Evolutionary conservation across 2,113 vertebrate species (phyloP).

Genomic region (Sialia sialis): DNA sequence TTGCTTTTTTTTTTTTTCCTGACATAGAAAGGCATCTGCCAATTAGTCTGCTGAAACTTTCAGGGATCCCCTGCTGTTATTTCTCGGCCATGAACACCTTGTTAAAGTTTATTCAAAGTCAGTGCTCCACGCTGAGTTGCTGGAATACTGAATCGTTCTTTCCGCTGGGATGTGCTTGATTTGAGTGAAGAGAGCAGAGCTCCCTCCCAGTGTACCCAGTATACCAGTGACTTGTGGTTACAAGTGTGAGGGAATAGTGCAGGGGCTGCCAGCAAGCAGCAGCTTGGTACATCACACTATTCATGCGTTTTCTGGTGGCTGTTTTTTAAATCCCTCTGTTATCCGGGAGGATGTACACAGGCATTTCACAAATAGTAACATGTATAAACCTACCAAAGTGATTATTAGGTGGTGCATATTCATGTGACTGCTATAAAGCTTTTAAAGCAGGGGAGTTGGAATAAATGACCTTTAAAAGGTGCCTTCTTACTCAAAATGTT

Average conservation of each 20-base stretch:
- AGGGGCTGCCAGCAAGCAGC: background rate
- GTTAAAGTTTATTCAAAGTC: background rate
- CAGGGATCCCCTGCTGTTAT: background rate
- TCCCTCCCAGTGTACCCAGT: background rate
- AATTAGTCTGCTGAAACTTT: background rate
- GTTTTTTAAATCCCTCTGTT: background rate
- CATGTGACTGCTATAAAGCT: background rate
- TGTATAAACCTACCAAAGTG: background rate
- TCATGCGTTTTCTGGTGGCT: background rate
- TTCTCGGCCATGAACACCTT: background rate
- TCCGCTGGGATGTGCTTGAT: background rate
- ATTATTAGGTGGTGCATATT: background rate
- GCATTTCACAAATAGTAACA: background rate
- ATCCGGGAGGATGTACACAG: background rate
- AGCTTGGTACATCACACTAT: rapidly evolving
- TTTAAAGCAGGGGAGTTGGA: background rate
- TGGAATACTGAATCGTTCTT: background rate
- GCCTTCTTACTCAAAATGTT: background rate
- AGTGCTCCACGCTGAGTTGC: background rate
- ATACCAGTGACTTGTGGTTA: background rate
- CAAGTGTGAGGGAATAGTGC: background rate
- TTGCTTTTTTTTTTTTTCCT: background rate
- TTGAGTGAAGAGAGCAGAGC: background rate
- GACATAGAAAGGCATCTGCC: background rate
- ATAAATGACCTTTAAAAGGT: background rate